phyloP scores from a whole-genome alignment of 2,113 vertebrate genomes.

The Embiotoca jacksoni region DNA sequence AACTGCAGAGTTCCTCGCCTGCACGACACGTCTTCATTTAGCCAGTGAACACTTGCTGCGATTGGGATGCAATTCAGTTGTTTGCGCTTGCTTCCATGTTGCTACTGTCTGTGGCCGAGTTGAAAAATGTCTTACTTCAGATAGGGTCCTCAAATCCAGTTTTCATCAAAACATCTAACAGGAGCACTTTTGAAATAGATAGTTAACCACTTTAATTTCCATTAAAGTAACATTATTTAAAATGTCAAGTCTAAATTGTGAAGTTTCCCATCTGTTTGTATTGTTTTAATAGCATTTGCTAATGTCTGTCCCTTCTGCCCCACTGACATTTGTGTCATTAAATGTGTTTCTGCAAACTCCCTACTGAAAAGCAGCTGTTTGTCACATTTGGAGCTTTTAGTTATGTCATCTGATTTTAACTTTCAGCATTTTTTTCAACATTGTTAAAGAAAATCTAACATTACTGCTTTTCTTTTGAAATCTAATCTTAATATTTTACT shows the following conservation, averaged over 20 bases:
- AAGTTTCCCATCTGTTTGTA: conserved; percentile 44
- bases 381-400: not conserved
- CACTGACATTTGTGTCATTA: conserved; percentile 42
- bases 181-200: conserved; percentile 15
- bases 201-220: conserved; percentile 4
- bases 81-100: not conserved
- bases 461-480: conserved; percentile 14
- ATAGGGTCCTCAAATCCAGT: not conserved
- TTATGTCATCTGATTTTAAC: conserved; percentile 6
- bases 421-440: not conserved
- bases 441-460: not conserved
- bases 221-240: conserved; percentile 20
- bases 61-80: conserved; percentile 14
- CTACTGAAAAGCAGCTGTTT: conserved; percentile 36
- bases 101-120: not conserved
- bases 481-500: not conserved
- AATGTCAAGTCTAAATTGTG: conserved; percentile 8
- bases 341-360: conserved; percentile 17
- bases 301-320: conserved; percentile 32
- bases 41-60: conserved; percentile 47
- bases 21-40: conserved; percentile 60
- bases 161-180: conserved; percentile 12
- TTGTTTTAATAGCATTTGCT: conserved; percentile 39
- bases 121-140: no score
- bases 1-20: conserved; percentile 46